Conservation (phyloP, 1,140 invertebrate species). For the Brachystomella parvula region DNA sequence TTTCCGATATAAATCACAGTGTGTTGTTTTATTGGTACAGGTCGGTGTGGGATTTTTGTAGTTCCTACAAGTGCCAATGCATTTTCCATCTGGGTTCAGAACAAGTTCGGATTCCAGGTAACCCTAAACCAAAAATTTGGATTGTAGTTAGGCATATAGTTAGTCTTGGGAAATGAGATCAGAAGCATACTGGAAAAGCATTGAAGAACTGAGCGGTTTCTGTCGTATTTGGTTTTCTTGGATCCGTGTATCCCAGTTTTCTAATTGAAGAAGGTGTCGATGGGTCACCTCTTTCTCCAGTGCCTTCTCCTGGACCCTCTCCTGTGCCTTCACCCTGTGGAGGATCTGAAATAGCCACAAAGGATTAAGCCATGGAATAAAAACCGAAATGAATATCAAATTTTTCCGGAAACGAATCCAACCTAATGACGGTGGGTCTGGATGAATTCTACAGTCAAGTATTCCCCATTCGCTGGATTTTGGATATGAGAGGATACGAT, state of each 20-base stretch:
- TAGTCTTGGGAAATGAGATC: not conserved
- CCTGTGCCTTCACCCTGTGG: not conserved
- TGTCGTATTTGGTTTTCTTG: not conserved
- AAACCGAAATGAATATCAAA: not conserved
- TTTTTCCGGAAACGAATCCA: not conserved
- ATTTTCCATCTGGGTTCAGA: constrained; percentile 19
- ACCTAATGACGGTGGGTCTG: not conserved
- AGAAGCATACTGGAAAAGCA: constrained; percentile 1
- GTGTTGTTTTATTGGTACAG: constrained; percentile 19
- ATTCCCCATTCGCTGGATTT: not conserved
- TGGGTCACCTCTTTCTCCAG: not conserved
- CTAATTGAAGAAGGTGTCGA: not conserved
- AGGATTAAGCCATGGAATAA: not conserved
- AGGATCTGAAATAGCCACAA: not conserved
- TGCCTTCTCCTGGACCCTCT: not conserved
- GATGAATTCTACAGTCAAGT: not conserved
- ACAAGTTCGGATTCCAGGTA: constrained; percentile 26
- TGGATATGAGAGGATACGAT: not conserved
- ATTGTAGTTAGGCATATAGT: not conserved
- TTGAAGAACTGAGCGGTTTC: constrained; percentile 1
- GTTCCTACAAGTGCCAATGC: constrained; percentile 20
- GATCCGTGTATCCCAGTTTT: not conserved
- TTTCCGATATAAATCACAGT: constrained; percentile 14
- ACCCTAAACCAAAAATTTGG: constrained; percentile 6
- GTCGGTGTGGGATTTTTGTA: constrained; percentile 15